Evolutionary conservation across 2,888 invertebrate genomes (phyloP), one percentile per base, ranked within the genome.

Genomic region (Mellilla xanthometata): DNA sequence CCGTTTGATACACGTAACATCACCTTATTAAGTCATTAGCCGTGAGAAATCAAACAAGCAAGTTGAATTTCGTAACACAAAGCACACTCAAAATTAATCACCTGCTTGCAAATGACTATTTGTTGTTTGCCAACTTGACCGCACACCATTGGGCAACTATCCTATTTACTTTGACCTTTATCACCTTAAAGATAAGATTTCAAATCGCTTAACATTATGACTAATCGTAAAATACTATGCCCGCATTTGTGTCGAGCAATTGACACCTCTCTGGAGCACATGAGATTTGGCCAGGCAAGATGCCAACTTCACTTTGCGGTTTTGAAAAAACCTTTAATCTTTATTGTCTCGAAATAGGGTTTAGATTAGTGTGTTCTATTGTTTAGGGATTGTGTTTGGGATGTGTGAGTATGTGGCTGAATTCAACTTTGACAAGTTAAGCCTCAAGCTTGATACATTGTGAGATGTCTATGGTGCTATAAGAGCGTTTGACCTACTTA

Each of bases 351-450:
- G 6, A 12, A 3, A 12, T 56, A 68, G 39, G 43, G 50, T 53
- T 39, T 13, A 45, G 11, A 28, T 43, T 57, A 24, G 36, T 29
- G 30, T 28, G n/a, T 12, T 27, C 11, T n/a, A 10, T 12, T 36
- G 15, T 12, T 13, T 7, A 1, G 5, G 35, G 12, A 13, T 24
- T 0, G 27, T 42, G 12, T 31, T 36, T 39, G n/a, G 3, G 49
- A 47, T 39, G 28, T 13, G 24, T 30, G 41, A 46, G 54, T 60
- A 59, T 70, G 61, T 62, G 66, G 62, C 58, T 65, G 59, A 65
- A 67, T 67, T 68, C 63, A 66, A 70, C 62, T 72, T 67, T 71
- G 69, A 71, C 68, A 71, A 72, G 50, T 66, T 72, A 58, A 65
- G 65, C 59, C 67, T 60, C 56, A 52, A 49, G 57, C 60, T 65